Evolutionary conservation across 92 coral and sea anemone genomes (phyloP), one percentile per base, ranked within the genome.

Genomic region (Palythoa grandis): DNA sequence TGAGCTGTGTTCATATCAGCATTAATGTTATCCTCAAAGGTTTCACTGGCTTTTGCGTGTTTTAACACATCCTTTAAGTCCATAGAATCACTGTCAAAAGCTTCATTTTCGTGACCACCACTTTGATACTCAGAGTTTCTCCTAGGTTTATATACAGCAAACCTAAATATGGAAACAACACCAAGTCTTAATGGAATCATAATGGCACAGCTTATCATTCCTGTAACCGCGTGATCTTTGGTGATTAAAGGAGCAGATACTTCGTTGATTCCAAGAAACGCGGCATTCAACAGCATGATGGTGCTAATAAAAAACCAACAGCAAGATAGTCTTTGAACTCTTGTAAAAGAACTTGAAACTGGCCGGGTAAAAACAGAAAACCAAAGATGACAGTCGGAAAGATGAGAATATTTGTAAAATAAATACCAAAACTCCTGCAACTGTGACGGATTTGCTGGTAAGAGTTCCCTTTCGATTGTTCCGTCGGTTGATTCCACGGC

Each of bases 401-500:
- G 53, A 67, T 92, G 87, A 4, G 95, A 71, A 8, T 86, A 87
- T 7, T 88, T 82, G 40, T 73, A 38, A 72, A 97, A 97, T 25
- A 97, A 70, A 71, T 92, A 92, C 25, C 76, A 88, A 79, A 97
- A 97, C 0, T 93, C 83, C 57, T 85, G 86, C 15, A 97, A 75
- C 13, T 95, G 94, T 50, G 91, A 91, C 24, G 90, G 84, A 25
- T 82, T 89, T 5, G 98, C 97, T 2, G 92, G 91, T 4, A 92
- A 88, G 19, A 97, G 85, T 22, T 78, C 87, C 35, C 97, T 89
- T 61, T 89, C 83, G 57, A 97, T 94, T 83, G 91, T 83, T 19
- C 99, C 99, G 37, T 97, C 98, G 52, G 89, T 92, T 24, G 92
- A 91, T 39, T 97, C 99, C 20, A 97, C 99, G 12, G 98, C 99